phyloP scores from a whole-genome alignment of 2,113 vertebrate genomes.

The Salvelinus alpinus region DNA sequence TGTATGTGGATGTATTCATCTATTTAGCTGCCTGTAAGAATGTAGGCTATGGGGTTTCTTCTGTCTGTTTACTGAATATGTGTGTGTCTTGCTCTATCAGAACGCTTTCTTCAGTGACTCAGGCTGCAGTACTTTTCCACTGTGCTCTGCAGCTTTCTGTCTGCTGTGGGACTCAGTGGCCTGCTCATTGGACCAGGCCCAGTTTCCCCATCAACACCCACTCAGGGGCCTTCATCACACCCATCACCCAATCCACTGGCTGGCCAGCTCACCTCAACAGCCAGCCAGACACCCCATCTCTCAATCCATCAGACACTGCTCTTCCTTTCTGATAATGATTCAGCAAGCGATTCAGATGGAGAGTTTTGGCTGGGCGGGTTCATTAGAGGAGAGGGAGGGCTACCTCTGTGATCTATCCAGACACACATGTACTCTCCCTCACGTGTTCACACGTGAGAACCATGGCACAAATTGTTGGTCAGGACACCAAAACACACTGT shows the following conservation, averaged over 20 bases:
- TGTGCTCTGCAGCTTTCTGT: constrained; percentile 8
- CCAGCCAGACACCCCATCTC: constrained; percentile 6
- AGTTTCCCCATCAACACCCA: constrained; percentile 19
- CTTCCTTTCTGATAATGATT: neutral
- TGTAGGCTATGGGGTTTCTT: neutral
- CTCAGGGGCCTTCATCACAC: constrained; percentile 26
- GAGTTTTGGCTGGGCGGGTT: neutral
- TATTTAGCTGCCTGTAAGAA: neutral
- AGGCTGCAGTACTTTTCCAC: constrained; percentile 31
- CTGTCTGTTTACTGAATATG: neutral
- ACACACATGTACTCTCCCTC: constrained; percentile 56
- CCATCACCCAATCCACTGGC: constrained; percentile 9
- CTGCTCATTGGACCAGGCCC: constrained; percentile 23
- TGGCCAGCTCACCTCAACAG: neutral
- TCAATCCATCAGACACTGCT: constrained; percentile 15
- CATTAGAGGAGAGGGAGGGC: neutral
- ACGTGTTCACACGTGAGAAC: constrained; percentile 46
- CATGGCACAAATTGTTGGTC: constrained; percentile 30
- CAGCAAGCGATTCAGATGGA: neutral
- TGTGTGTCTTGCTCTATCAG: neutral
- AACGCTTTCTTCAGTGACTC: neutral
- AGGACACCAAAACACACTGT: constrained; percentile 1
- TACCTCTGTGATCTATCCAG: constrained; percentile 38
- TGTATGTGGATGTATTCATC: neutral
- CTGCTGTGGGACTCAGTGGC: constrained; percentile 19